Base-by-base conservation (phyloP, 2,113 vertebrate genomes). In the Mionectes macconnelli region DNA sequence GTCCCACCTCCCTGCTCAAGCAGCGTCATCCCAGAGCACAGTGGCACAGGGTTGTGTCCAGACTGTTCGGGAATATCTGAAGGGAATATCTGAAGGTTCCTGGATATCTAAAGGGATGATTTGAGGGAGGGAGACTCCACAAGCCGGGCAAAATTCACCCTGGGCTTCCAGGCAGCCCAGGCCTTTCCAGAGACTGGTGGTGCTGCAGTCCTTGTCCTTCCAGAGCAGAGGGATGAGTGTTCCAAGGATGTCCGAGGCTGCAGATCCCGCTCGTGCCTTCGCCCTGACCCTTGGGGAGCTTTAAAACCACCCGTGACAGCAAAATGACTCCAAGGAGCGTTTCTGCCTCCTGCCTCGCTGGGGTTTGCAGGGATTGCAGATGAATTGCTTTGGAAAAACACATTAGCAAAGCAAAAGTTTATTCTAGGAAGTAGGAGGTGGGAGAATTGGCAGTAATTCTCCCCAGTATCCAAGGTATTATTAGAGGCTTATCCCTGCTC, bases 381-480 rank as follows among this genome's bases (percentile, higher is more conserved):
- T 97, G 93, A 93, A 94, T 90, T 94, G 95, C 92, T 95, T 92
- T 92, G 92, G 87, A 95, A 96, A 96, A 95, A 95, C 91, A 95
- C 92, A 97, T 96, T 92, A 96, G 96, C 92, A 94, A 96, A 97
- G 97, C 96, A 96, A 96, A 97, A 97, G 95, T 96, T 97, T 94
- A 95, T 97, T 97, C 96, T 96, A 93, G 97, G 94, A 97, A 97
- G 97, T 96, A 92, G 83, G 93, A 95, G 95, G 96, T 96, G 93
- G 95, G 93, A 96, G 95, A 97, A 94, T 92, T 96, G 96, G 96
- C 93, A 95, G 94, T 90, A 90, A 88, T 93, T 96, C 93, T 95
- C 96, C 93, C 90, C 91, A 93, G 96, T 96, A 97, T 89, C 96
- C 96, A 95, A 92, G 94, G 96, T 97, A 92, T 96, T 96, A 96